Evolutionary conservation across 2,797 vertebrate species (phyloP), one percentile per base, ranked within the genome.

Genomic region (Saxicola maurus): DNA sequence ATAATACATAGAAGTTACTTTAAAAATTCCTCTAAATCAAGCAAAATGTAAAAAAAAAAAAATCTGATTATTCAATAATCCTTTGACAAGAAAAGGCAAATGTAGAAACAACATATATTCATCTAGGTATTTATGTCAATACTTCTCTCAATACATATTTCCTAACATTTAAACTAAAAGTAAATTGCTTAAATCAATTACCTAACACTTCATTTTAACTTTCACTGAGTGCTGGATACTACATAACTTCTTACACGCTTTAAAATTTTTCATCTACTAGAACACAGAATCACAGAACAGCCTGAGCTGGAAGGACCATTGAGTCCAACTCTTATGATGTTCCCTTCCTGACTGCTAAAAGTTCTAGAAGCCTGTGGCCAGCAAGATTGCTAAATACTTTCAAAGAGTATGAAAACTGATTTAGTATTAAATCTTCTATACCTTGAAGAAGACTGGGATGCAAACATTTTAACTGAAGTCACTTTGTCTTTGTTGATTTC

Each of bases 401-500:
- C 35, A 91, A 80, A 40, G 3, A 77, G 40, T 8, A 89, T 37
- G 10, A 80, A 73, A 81, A 84, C 0, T 42, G 13, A 81, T 67
- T 57, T 77, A 76, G 21, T 64, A 91, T 79, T 81, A 85, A 67
- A 79, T 76, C 61, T 91, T 94, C 35, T 86, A 59, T 97, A 98
- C 97, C 97, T 97, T 93, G 95, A 94, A 48, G 91, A 91, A 55
- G 92, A 55, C 65, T 97, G 96, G 12, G 98, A 98, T 91, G 98
- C 97, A 94, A 98, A 96, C 96, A 97, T 97, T 96, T 97, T 98
- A 82, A 95, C 43, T 33, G 97, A 92, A 38, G 96, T 66, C 67
- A 90, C 75, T 67, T 97, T 97, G 96, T 98, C 98, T 97, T 97
- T 98, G 95, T 64, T 95, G 51, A 97, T 97, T 67, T 95, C 97